Conservation (phyloP, 2,797 vertebrate genomes). For the Onychomys torridus region DNA sequence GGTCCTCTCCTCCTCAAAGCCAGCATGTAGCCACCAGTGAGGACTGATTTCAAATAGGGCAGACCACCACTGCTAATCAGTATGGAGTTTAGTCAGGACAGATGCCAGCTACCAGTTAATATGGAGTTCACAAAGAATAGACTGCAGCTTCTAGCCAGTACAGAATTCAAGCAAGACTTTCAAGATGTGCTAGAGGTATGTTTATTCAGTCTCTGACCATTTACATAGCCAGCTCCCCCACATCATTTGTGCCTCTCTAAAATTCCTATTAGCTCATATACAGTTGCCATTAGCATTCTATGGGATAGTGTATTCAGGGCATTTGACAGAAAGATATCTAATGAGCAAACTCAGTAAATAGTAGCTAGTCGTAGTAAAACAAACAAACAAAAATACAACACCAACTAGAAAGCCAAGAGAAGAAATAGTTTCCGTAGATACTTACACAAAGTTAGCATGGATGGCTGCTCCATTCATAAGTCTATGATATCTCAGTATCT, state of each 20-base stretch:
- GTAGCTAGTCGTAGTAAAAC: background rate
- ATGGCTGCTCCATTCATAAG: background rate
- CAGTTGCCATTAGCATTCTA: background rate
- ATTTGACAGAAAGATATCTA: background rate
- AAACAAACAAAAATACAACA: background rate
- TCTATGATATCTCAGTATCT: background rate
- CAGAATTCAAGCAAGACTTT: background rate
- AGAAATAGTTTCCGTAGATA: background rate
- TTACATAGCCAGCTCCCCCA: background rate
- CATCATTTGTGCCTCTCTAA: background rate
- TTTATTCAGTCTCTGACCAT: background rate
- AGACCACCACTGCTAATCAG: background rate
- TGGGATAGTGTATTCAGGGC: background rate
- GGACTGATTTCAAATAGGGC: fast-evolving
- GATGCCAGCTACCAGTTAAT: background rate
- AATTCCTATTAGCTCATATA: background rate
- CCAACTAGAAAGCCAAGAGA: background rate
- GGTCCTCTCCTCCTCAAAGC: background rate
- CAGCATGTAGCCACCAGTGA: background rate
- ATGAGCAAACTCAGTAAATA: no score
- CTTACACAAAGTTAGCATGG: background rate
- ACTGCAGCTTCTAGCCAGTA: background rate
- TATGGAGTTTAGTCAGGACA: background rate
- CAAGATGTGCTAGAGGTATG: background rate
- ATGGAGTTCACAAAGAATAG: background rate